phyloP scores from a whole-genome alignment of 2,797 vertebrate genomes.

The Rousettus madagascariensis region DNA sequence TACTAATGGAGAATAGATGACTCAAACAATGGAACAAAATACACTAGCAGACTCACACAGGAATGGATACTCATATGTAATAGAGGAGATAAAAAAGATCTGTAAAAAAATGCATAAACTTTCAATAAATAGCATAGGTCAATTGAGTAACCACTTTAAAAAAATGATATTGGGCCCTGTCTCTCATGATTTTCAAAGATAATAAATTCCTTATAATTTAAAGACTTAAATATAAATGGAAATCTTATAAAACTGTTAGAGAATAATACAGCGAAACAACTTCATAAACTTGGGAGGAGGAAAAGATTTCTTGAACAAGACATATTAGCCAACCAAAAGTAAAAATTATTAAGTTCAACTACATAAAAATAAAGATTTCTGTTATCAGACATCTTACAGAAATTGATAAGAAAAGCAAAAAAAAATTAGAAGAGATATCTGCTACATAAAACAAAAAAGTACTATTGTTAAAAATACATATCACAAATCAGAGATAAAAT shows the following conservation, averaged over 20 bases:
- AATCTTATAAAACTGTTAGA: background rate
- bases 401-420: background rate
- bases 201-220: background rate
- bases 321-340: background rate
- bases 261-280: background rate
- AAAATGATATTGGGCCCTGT: background rate
- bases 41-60: background rate
- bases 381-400: background rate
- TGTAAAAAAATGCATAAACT: background rate
- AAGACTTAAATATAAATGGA: background rate
- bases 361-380: background rate
- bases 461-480: background rate
- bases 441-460: background rate
- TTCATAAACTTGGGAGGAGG: background rate
- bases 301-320: background rate
- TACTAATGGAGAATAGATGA: background rate
- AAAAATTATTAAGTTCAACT: background rate
- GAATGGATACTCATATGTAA: background rate
- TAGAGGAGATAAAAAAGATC: background rate
- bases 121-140: background rate
- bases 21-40: background rate
- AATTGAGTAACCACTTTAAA: background rate
- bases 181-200: background rate
- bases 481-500: background rate
- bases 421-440: background rate